phyloP scores from a whole-genome alignment of 2,113 vertebrate species.

The Poeciliopsis prolifica region DNA sequence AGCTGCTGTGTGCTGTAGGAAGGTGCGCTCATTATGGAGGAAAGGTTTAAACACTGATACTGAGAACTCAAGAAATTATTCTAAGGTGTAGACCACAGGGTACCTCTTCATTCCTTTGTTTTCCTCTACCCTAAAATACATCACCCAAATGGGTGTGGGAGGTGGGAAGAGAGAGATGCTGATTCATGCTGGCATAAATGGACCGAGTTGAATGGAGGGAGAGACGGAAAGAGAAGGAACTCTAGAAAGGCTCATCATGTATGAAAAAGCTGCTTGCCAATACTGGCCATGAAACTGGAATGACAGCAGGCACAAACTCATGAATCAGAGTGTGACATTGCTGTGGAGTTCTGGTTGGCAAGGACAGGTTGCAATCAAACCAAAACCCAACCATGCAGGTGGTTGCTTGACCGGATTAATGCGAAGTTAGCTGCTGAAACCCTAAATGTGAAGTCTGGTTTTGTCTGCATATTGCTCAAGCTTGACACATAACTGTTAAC shows the following conservation, averaged over 20 bases:
- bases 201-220: constrained; percentile 33
- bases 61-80: constrained; percentile 22
- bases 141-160: constrained; percentile 39
- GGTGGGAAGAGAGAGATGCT: constrained; percentile 50
- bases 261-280: constrained; percentile 68
- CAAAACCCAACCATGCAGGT: constrained; percentile 36
- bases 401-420: constrained; percentile 18
- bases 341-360: constrained; percentile 41
- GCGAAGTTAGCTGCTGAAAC: constrained; percentile 22
- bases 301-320: constrained; percentile 66
- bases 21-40: constrained; percentile 27
- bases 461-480: not conserved
- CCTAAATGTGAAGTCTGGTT: not conserved
- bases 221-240: constrained; percentile 37
- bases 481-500: constrained; percentile 15
- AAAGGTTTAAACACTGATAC: constrained; percentile 31
- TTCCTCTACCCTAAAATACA: constrained; percentile 32
- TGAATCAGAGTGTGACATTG: constrained; percentile 67
- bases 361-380: constrained; percentile 58
- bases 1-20: not conserved
- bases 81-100: constrained; percentile 39
- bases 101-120: constrained; percentile 54
- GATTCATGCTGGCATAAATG: constrained; percentile 68
- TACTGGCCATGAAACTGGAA: constrained; percentile 65
- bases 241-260: constrained; percentile 59